Conservation (phyloP, 2,888 invertebrate species). For the Yponomeuta malinellus region DNA sequence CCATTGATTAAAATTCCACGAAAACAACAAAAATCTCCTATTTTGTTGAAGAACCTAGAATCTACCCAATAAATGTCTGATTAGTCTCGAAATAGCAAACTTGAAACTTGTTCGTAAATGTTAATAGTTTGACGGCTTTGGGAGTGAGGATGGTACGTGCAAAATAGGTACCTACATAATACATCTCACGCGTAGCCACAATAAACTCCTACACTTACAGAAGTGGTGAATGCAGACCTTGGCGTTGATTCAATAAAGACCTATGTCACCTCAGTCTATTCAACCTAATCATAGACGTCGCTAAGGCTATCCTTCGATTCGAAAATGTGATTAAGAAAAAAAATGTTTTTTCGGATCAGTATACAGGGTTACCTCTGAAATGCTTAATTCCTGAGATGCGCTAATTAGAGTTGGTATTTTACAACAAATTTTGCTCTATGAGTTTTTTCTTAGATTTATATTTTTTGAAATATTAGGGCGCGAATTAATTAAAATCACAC, state of each 20-base stretch:
- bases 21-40: neutral
- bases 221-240: neutral
- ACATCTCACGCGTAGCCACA: no score
- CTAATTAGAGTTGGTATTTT: no score
- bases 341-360: no score
- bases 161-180: neutral
- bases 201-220: no score
- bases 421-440: no score
- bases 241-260: neutral
- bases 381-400: no score
- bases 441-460: no score
- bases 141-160: neutral
- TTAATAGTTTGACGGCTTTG: neutral
- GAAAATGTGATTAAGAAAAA: neutral
- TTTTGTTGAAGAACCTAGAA: neutral
- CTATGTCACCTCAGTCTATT: neutral
- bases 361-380: no score
- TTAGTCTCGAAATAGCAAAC: neutral
- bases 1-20: neutral
- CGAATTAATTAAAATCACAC: no score
- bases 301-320: neutral
- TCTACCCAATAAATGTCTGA: neutral
- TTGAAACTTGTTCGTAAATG: conserved; percentile 6
- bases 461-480: no score
- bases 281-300: neutral